Base-by-base conservation (phyloP, 2,113 vertebrate species). In the human region DNA sequence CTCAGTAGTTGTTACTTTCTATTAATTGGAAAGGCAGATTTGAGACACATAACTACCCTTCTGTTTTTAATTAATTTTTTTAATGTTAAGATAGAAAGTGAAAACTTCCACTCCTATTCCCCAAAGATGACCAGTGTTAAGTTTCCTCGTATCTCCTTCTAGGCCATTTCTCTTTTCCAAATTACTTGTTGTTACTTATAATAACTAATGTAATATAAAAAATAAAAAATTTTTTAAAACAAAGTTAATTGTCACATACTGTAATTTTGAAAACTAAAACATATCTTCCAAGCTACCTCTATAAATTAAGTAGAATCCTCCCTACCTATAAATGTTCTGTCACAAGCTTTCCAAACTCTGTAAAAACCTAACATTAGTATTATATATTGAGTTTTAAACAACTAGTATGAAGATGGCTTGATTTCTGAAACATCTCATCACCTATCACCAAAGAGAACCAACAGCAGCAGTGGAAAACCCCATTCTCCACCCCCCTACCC, bases 401-500 rank as follows among this genome's bases (percentile, higher is more conserved):
- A 79, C 59, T 20, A 50, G 32, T 23, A 83, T 70, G 76, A 43
- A 87, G 75, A 83, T 68, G 9, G 23, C 40, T 84, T 72, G 38
- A 70, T 96, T 97, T 96, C 79, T 93, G 48, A 96, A 95, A 96
- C 7, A 70, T 64, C n/a, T 88, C 80, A 90, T 61, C 80, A 43
- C 87, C 40, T 75, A 90, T 82, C 57, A 94, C 55, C 14, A 88
- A 96, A 95, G n/a, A 85, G 14, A 96, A 89, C 32, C 48, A 94
- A 79, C 0, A 90, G 32, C 0, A 88, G 32, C n/a, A 94, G 20
- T 79, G 25, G 95, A 93, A 11, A 70, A 84, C 22, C 57, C 40
- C n/a, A 78, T 2, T 59, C 66, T 73, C 48, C 17, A 59, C 78
- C 17, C 6, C 52, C 52, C 52, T 55, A 18, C 52, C 52, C 6